These are phyloP conservation scores for Chascanopsetta lugubris DNA, from an alignment of 2,113 vertebrate species.

Conservation along the genomic window DNA sequence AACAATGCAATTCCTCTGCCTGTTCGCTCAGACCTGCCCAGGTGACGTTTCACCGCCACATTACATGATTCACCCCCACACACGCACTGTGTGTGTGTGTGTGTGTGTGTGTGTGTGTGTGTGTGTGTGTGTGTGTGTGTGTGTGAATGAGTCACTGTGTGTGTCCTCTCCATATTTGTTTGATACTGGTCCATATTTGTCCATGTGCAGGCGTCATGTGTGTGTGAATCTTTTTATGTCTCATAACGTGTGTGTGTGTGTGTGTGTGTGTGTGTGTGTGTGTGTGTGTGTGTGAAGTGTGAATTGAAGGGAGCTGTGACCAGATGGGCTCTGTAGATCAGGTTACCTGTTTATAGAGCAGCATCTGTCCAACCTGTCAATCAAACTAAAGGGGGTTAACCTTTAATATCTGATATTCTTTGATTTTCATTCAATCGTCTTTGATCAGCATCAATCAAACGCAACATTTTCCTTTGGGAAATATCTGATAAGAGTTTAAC, in stretches of 20 bases:
- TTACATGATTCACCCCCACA: not conserved
- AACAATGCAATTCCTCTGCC: not conserved
- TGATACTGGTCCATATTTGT: constrained; percentile 54
- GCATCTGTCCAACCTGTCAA: constrained; percentile 99
- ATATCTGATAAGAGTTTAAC: too few relatives aligned
- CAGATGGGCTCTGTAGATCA: constrained; percentile 99
- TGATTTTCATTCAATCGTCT: not conserved
- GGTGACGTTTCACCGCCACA: constrained; percentile 21
- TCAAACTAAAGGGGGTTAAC: constrained; percentile 80
- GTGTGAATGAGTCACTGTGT: constrained; percentile 53
- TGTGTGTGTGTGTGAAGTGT: constrained; percentile 93
- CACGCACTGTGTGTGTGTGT: constrained; percentile 26
- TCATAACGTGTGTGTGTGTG: constrained; percentile 65
- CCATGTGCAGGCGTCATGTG: constrained; percentile 25
- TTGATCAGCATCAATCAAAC: not conserved
- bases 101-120: constrained; percentile 32
- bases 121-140: constrained; percentile 33
- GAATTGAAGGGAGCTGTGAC: constrained; percentile 96
- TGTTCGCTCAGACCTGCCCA: constrained; percentile 37
- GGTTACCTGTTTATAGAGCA: constrained; percentile 97
- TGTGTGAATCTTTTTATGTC: constrained; percentile 28
- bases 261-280: constrained; percentile 84
- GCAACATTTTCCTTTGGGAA: too few relatives aligned
- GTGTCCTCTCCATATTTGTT: constrained; percentile 67
- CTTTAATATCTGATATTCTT: not conserved